Evolutionary conservation across 2,113 vertebrate species (phyloP), one percentile per base, ranked within the genome.

Genomic region (Mola mola): DNA sequence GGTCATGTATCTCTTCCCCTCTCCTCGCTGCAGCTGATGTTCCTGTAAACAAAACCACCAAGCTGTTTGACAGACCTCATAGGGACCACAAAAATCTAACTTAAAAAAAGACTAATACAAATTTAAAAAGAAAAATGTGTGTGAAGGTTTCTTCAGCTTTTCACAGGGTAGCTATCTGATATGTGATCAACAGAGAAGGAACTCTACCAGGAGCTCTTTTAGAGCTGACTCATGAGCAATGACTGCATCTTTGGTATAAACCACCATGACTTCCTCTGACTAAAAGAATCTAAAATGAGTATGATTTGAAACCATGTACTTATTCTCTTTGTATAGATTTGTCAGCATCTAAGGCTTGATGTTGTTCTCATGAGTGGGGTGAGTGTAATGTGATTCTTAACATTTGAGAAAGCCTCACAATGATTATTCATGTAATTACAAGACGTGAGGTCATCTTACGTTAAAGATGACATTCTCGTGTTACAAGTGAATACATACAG

Each of bases 231-330:
- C 69, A 73, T 78, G 72, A 66, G 82, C 83, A 71, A 75, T 65
- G 78, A 84, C 25, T 48, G 74, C 72, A 84, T 92, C 91, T 93
- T 93, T 93, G 92, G 91, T 87, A 87, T 92, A 71, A 82, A 88
- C 69, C 68, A 75, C 51, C 57, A 42, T 73, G 40, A 61, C 37
- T 47, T 69, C 62, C 22, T 59, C 72, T 59, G 79, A 82, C 57
- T 56, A 66, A 53, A 51, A 51, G 3, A 55, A 71, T 57, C 11
- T 19, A 29, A 7, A 29, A 29, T 29, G 6, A 29, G 28, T 29
- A 5, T 7, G 6, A 29, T 9, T n/a, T 29, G 28, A 29, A 29
- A 29, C 6, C 28, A 9, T 29, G 28, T 29, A 29, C 28, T n/a
- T n/a, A n/a, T n/a, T n/a, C n/a, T n/a, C n/a, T n/a, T n/a, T n/a